Percentiles rank a stretch among this genome's conserved stretches.
These are phyloP conservation scores for Antheraea yamamai DNA, from an alignment of 2,888 invertebrate genomes.

Conservation along the genomic window DNA sequence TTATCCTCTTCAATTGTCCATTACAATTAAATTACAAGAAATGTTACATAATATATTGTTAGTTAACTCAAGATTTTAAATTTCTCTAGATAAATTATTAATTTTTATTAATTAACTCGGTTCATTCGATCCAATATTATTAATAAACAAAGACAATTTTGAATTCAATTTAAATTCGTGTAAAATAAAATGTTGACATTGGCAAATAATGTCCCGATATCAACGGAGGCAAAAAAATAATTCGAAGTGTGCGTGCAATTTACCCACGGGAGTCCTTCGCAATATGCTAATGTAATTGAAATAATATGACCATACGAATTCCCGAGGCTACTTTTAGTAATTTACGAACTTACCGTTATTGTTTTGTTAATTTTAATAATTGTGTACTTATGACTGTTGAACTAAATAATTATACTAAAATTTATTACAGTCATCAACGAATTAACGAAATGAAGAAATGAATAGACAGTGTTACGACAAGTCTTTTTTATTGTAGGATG, in stretches of 20 bases:
- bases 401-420: neutral
- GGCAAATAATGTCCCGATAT: neutral
- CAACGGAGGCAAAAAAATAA: neutral
- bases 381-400: neutral
- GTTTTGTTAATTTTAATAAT: neutral
- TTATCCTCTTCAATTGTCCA: too few relatives aligned
- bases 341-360: neutral
- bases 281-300: constrained; percentile 31
- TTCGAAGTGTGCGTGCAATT: neutral
- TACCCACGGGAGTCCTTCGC: constrained; percentile 22
- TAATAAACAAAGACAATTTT: too few relatives aligned
- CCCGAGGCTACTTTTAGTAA: constrained; percentile 12
- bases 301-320: constrained; percentile 16
- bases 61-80: too few relatives aligned
- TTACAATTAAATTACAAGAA: too few relatives aligned
- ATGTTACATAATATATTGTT: too few relatives aligned
- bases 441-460: neutral
- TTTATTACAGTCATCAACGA: neutral
- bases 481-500: neutral
- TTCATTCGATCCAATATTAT: too few relatives aligned
- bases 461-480: neutral
- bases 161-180: neutral
- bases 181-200: neutral
- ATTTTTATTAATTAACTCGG: too few relatives aligned
- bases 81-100: too few relatives aligned